Evolutionary conservation across 2,797 vertebrate genomes (phyloP), one percentile per base, ranked within the genome.

Genomic region (Sandelia bainsii): DNA sequence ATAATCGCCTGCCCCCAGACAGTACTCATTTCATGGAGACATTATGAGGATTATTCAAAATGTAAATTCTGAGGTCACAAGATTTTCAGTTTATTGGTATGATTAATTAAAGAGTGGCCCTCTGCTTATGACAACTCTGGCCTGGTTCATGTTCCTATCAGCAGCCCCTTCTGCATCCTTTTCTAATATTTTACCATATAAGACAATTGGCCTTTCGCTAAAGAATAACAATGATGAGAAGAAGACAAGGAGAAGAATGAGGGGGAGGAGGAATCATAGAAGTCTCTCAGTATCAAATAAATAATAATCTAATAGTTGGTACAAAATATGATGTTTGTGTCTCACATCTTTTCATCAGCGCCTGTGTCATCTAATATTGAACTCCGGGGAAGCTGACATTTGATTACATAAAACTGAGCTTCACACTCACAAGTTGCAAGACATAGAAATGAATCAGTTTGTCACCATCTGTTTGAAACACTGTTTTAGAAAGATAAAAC

Each of bases 1-100:
- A 72, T 91, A 91, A 93, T 93, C 89, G 12, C 81, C 81, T 77
- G 79, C 79, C 89, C 84, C 88, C 91, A 93, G 89, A 84, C 61
- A 64, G 77, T 70, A 86, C 81, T 81, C 71, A 90, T 92, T 90
- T 90, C 88, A 91, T 79, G 87, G 83, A 70, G 34, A 75, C 80
- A 82, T 89, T 89, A 83, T 59, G 59, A 78, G 69, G 85, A 83
- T 90, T 85, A 88, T 72, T 85, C 74, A 65, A 73, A 83, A 82
- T 83, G 80, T 77, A 83, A 79, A 84, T 89, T 78, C 63, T 37
- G 60, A 73, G 80, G 65, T 83, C 66, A 67, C 42, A 66, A 65
- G 52, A 74, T 83, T 81, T 72, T 63, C 34, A 53, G 5, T 75
- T 69, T 67, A 75, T 58, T 75, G 52, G 81, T 56, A 44, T 48